A percentile compares a stretch with the other conserved stretches of the same genome.
These are phyloP conservation scores for Physella acuta DNA, from an alignment of 1,140 invertebrate species.

Conservation along the genomic window DNA sequence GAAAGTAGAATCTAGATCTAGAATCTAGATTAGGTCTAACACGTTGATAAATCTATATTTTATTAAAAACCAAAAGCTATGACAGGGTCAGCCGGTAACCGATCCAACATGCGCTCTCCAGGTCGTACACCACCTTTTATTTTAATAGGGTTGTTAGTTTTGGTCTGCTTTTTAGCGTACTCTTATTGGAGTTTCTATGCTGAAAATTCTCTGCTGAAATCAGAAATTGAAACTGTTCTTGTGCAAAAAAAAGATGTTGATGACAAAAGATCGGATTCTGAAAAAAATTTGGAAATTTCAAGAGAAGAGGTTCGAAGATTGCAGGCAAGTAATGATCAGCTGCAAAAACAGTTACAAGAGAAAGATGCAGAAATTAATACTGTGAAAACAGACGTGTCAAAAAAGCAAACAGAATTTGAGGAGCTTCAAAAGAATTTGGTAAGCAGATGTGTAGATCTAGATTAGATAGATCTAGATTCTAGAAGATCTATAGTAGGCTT, in stretches of 20 bases:
- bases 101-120: background rate
- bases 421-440: background rate
- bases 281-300: slow-evolving; percentile 1
- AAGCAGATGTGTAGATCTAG: background rate
- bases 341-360: slow-evolving; percentile 2
- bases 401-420: background rate
- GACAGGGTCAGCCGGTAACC: background rate
- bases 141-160: background rate
- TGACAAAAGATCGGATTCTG: background rate
- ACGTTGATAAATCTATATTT: no score
- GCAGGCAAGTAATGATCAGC: background rate
- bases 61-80: no score
- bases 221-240: background rate
- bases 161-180: background rate
- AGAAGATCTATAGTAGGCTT: background rate
- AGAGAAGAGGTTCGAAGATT: background rate
- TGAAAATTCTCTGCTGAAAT: background rate
- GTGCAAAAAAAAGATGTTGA: slow-evolving; percentile 1
- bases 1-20: no score
- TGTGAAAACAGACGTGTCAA: background rate
- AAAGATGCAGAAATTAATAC: background rate
- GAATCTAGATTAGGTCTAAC: no score
- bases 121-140: slow-evolving; percentile 11
- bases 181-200: background rate
- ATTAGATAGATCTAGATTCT: background rate